These are phyloP conservation scores for Idaea dimidiata DNA, from an alignment of 2,888 invertebrate genomes.

Conservation along the genomic window DNA sequence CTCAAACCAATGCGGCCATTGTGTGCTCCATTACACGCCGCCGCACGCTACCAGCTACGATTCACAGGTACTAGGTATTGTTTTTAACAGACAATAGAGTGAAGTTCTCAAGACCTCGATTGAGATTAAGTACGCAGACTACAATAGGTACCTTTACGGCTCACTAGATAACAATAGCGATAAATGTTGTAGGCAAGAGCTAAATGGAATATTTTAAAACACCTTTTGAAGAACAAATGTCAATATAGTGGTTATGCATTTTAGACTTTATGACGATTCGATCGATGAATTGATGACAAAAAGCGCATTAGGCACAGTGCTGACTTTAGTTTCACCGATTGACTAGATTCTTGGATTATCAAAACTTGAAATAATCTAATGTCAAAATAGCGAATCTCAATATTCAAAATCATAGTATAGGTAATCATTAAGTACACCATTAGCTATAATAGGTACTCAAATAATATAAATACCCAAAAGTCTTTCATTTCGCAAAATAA, in stretches of 20 bases:
- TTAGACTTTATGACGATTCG: no score
- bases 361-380: no score
- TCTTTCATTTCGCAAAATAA: no score
- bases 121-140: constrained; percentile 28
- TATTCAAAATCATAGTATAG: no score
- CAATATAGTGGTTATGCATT: not conserved
- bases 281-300: no score
- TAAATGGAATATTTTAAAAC: constrained; percentile 18
- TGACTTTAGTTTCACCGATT: no score
- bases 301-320: no score
- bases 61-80: constrained; percentile 25
- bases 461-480: no score
- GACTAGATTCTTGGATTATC: no score
- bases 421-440: no score
- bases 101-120: constrained; percentile 27
- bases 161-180: constrained; percentile 26
- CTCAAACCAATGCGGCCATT: constrained; percentile 34
- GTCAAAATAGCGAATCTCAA: no score
- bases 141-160: constrained; percentile 24
- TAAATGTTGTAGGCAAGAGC: constrained; percentile 17
- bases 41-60: constrained; percentile 10
- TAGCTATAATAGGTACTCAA: no score
- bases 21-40: constrained; percentile 20
- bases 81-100: constrained; percentile 29
- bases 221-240: constrained; percentile 10